A percentile compares a stretch with the other conserved stretches of the same genome.
Conservation (phyloP, 2,113 vertebrate species). For the Pachypanchax playfairii region DNA sequence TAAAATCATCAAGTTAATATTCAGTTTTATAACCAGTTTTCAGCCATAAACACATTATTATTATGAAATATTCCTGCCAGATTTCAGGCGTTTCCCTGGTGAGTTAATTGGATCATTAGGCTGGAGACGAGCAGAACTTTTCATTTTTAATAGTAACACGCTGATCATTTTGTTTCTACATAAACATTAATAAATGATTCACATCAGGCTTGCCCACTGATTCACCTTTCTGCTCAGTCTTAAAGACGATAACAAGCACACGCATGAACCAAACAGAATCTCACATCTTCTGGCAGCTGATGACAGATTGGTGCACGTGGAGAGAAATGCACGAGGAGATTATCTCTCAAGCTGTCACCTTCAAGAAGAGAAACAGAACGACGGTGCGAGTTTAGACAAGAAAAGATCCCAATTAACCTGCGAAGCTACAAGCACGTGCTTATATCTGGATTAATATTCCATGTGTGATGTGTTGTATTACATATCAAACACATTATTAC, state of each 20-base stretch:
- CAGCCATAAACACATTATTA: too few relatives aligned
- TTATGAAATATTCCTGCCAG: too few relatives aligned
- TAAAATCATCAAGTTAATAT: too few relatives aligned
- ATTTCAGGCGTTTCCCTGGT: background rate
- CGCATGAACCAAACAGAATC: slow-evolving; percentile 9
- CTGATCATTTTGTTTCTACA: background rate
- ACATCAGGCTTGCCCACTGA: background rate
- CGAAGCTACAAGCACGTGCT: background rate
- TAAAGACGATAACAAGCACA: background rate
- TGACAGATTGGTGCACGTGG: slow-evolving; percentile 41
- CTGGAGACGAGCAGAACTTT: background rate
- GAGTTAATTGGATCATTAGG: background rate
- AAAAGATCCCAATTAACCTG: background rate
- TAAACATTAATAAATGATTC: background rate
- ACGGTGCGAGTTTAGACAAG: background rate
- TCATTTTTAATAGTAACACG: background rate
- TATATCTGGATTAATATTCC: background rate
- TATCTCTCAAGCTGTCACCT: slow-evolving; percentile 53
- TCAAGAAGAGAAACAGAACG: slow-evolving; percentile 33
- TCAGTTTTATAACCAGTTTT: too few relatives aligned
- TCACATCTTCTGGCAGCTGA: slow-evolving; percentile 4
- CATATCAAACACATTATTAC: slow-evolving; percentile 27
- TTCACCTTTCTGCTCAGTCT: background rate
- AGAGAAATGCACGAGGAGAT: slow-evolving; percentile 41
- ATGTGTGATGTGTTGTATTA: background rate